Base-by-base conservation (phyloP, 2,888 invertebrate species). In the Cyclophora albipunctata region DNA sequence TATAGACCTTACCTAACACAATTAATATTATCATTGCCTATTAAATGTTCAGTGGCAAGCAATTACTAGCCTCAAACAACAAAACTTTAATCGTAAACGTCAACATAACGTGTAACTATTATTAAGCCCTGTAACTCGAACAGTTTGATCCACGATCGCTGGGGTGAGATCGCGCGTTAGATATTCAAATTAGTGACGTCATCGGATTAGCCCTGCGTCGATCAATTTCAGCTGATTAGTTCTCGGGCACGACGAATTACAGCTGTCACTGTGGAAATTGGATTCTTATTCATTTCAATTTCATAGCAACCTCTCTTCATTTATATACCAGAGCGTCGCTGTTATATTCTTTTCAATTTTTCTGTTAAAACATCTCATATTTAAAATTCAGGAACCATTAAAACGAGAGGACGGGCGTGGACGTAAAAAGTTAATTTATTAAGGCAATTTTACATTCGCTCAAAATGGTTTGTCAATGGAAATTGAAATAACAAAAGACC, bases 161-260 rank as follows among this genome's bases (percentile, higher is more conserved):
- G 59, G 63, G 59, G 64, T 67, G 46, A 7, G 42, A 42, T 42
- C n/a, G 42, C 7, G 42, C 20, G 42, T 42, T 20, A 42, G 69
- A 68, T 69, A 74, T 71, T 67, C 70, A 67, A 69, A 74, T 74
- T 69, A 65, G 65, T 67, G 59, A 65, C 68, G 70, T 71, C 71
- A 70, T 67, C 61, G 63, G 67, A 72, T 73, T 64, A 70, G 63
- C 47, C 34, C 49, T 48, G 33, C 59, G 58, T 57, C 57, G 56
- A 57, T 58, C 69, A 66, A 69, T 71, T 67, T 67, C 67, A 64
- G 63, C 58, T 59, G 63, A 67, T 64, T 62, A 62, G 59, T 57
- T 53, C 49, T 50, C 58, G 52, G 52, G 20, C 7, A 5, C 7
- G 7, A 7, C 7, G 42, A 7, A 42, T 42, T 20, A 7, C 42